Conservation (phyloP, 1,140 invertebrate species). For the Megalopta genalis region DNA sequence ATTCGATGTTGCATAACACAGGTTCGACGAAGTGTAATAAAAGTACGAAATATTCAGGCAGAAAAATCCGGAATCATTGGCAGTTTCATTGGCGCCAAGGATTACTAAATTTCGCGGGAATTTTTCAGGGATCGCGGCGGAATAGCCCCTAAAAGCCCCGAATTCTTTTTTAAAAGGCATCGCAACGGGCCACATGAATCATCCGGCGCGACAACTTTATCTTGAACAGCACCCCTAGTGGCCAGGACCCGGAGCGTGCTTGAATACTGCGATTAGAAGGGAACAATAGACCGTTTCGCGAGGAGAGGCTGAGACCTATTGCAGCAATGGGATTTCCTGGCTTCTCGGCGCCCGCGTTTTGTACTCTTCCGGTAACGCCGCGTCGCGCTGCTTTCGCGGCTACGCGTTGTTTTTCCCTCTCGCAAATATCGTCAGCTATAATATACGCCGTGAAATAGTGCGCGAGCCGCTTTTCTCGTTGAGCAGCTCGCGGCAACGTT, state of each 20-base stretch:
- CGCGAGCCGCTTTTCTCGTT: neutral
- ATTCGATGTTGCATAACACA: too few relatives aligned
- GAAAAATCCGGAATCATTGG: too few relatives aligned
- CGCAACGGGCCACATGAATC: neutral
- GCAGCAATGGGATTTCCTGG: slow-evolving; percentile 24
- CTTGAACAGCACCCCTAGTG: slow-evolving; percentile 9
- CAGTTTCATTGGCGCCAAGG: too few relatives aligned
- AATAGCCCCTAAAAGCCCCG: too few relatives aligned
- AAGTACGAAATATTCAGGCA: too few relatives aligned
- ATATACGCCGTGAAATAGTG: slow-evolving; percentile 23
- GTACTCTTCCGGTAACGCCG: slow-evolving; percentile 5
- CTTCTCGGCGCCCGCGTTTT: slow-evolving; percentile 4
- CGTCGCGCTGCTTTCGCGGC: neutral
- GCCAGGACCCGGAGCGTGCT: slow-evolving; percentile 45
- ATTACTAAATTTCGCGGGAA: too few relatives aligned
- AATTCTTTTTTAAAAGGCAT: neutral
- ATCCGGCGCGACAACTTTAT: slow-evolving; percentile 1
- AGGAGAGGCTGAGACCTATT: slow-evolving; percentile 29
- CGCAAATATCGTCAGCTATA: slow-evolving; percentile 13
- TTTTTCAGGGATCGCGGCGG: too few relatives aligned
- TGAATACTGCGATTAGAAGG: slow-evolving; percentile 69
- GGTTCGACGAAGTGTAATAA: too few relatives aligned
- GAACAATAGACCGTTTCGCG: slow-evolving; percentile 61
- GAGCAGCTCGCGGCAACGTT: slow-evolving; percentile 30
- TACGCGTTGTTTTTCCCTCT: slow-evolving; percentile 9